A percentile compares a stretch with the other conserved stretches of the same genome.
Evolutionary conservation across 2,797 vertebrate species (phyloP).

Genomic region (Crax fasciolata): DNA sequence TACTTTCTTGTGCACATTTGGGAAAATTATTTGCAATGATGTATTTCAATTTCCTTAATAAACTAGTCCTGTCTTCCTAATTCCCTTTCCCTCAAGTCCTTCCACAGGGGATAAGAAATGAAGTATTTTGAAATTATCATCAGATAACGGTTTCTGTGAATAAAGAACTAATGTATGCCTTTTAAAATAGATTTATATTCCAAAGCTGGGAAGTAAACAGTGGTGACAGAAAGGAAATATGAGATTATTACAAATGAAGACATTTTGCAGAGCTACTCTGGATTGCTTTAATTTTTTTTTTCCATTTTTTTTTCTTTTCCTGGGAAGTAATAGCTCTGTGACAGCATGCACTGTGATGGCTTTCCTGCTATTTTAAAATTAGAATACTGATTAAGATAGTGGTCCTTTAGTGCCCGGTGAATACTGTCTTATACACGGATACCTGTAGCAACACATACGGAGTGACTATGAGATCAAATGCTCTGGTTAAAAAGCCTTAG

Average conservation of each 20-base stretch:
- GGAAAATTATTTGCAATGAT: slow-evolving; percentile 57
- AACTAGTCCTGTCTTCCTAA: slow-evolving; percentile 59
- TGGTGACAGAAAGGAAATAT: slow-evolving; percentile 33
- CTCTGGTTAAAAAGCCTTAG: slow-evolving; percentile 82
- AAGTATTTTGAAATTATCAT: slow-evolving; percentile 13
- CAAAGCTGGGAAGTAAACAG: slow-evolving; percentile 45
- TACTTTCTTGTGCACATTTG: slow-evolving; percentile 65
- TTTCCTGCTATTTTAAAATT: slow-evolving; percentile 25
- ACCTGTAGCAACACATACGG: slow-evolving; percentile 36
- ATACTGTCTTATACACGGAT: slow-evolving; percentile 22
- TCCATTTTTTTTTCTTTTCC: not conserved
- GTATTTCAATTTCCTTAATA: slow-evolving; percentile 71
- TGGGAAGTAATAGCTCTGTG: slow-evolving; percentile 21
- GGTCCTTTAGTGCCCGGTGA: slow-evolving; percentile 18
- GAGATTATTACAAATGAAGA: slow-evolving; percentile 55
- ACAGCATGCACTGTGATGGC: not conserved
- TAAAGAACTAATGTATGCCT: slow-evolving; percentile 33
- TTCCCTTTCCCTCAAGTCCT: slow-evolving; percentile 60
- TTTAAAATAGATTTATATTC: slow-evolving; percentile 21
- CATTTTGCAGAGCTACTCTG: slow-evolving; percentile 52
- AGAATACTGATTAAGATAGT: not conserved
- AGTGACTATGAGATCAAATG: slow-evolving; percentile 78
- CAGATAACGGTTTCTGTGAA: slow-evolving; percentile 51
- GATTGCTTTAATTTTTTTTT: not conserved
- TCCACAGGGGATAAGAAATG: slow-evolving; percentile 50